These are phyloP conservation scores for Thalpophila matura DNA, from an alignment of 2,888 invertebrate genomes.

Conservation along the genomic window DNA sequence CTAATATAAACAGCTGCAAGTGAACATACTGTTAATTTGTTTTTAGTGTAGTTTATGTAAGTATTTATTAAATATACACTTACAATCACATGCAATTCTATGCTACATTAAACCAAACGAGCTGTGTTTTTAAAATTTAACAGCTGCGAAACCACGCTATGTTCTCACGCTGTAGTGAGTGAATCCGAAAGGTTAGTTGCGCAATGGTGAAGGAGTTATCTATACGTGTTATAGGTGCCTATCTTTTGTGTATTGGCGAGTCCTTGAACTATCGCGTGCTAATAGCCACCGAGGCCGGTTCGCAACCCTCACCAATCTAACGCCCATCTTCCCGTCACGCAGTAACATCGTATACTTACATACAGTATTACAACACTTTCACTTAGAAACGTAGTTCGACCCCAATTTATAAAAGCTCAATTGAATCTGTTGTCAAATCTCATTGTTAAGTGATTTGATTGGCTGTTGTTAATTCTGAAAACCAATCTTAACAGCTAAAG, in stretches of 20 bases:
- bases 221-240: constrained; percentile 52
- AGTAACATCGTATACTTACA: constrained; percentile 44
- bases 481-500: no score
- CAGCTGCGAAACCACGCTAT: constrained; percentile 22
- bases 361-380: constrained; percentile 60
- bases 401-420: constrained; percentile 2
- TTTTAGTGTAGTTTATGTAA: not conserved
- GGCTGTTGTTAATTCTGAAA: not conserved
- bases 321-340: constrained; percentile 62
- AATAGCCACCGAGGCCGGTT: constrained; percentile 68
- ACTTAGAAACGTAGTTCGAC: constrained; percentile 39
- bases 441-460: not conserved
- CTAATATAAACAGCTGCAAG: not conserved
- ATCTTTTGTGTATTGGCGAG: constrained; percentile 63
- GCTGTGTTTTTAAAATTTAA: constrained; percentile 17
- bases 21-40: not conserved
- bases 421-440: constrained; percentile 1
- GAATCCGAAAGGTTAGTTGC: constrained; percentile 62
- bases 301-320: constrained; percentile 61
- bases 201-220: constrained; percentile 65
- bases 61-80: not conserved
- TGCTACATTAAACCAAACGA: not conserved
- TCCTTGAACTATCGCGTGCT: constrained; percentile 87
- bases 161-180: constrained; percentile 17
- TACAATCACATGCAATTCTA: not conserved